Evolutionary conservation across 2,888 invertebrate species (phyloP), one percentile per base, ranked within the genome.

Genomic region (Conus canariensis): DNA sequence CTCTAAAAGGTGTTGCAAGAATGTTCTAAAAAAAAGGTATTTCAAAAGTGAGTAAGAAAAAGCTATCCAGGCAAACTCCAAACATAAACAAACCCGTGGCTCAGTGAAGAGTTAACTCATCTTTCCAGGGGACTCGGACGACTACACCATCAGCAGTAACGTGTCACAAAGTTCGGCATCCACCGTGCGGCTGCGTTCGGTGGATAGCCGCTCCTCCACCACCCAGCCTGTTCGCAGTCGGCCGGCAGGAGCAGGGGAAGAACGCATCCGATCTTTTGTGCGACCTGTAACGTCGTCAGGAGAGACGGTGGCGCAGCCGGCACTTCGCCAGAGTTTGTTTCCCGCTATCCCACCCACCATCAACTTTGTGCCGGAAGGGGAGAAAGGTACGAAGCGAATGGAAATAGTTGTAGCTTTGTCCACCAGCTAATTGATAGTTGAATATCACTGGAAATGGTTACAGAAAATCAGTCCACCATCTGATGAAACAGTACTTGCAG

Each of bases 351-450:
- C 96, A 77, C 98, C 98, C 0, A 98, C 98, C 95, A 97, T 99
- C 90, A 97, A 97, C 94, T 99, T 99, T 96, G 97, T 97, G 88
- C 96, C 97, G 0, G 98, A 98, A 96, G 98, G 98, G 93, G 97
- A 97, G 92, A 97, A 96, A 97, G 93, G 97, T 96, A 10, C 19
- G 88, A 56, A 7, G 45, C 45, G 45, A 45, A 45, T 45, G 45
- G 45, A 3, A 45, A 45, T 45, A 45, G 45, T 45, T 45, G 45
- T 45, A 45, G 45, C 45, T 45, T 45, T 4, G 45, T 45, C 45
- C 45, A 45, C 45, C 45, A 45, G 45, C 45, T 45, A 4, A 45
- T 45, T 45, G 4, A 45, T 4, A 4, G 45, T 45, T 45, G 2
- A 45, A 4, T 45, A 45, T 45, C 45, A 45, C 45, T 45, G 45